Percentiles rank a stretch among this genome's conserved stretches.
These are phyloP conservation scores for Metaphire vulgaris DNA, from an alignment of 1,140 invertebrate genomes.

Conservation along the genomic window DNA sequence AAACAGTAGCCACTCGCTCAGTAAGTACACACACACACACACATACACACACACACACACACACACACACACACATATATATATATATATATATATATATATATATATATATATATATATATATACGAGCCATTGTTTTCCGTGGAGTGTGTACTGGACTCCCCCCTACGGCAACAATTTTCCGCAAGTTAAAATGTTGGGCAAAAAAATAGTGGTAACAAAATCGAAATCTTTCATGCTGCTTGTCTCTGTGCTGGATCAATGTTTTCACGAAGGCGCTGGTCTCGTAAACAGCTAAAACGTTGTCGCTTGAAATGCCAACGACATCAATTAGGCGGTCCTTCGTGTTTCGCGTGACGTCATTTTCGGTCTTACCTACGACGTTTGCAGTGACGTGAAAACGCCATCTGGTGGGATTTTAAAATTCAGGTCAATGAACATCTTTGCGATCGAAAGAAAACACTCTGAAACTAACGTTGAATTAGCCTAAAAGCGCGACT, in stretches of 20 bases:
- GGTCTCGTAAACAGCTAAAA: too few species aligned
- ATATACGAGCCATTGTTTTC: background rate
- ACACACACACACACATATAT: background rate
- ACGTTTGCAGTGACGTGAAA: background rate
- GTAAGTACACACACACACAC: background rate
- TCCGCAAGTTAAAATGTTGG: too few species aligned
- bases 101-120: background rate
- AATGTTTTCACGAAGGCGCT: too few species aligned
- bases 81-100: background rate
- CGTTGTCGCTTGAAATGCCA: too few species aligned
- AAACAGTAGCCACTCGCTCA: background rate
- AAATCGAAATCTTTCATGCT: too few species aligned
- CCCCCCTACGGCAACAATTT: too few species aligned
- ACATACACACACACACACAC: background rate
- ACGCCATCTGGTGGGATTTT: background rate
- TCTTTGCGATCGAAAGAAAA: background rate
- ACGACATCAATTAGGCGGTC: too few species aligned
- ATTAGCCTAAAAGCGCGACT: background rate
- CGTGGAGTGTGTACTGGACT: too few species aligned
- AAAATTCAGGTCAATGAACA: background rate
- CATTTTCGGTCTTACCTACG: background rate
- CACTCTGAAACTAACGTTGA: background rate
- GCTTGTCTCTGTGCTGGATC: too few species aligned
- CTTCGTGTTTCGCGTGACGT: too few species aligned
- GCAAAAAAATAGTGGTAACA: too few species aligned